A percentile compares a stretch with the other conserved stretches of the same genome.
Conservation (phyloP, 2,888 invertebrate species). For the Ennomos erosarius region DNA sequence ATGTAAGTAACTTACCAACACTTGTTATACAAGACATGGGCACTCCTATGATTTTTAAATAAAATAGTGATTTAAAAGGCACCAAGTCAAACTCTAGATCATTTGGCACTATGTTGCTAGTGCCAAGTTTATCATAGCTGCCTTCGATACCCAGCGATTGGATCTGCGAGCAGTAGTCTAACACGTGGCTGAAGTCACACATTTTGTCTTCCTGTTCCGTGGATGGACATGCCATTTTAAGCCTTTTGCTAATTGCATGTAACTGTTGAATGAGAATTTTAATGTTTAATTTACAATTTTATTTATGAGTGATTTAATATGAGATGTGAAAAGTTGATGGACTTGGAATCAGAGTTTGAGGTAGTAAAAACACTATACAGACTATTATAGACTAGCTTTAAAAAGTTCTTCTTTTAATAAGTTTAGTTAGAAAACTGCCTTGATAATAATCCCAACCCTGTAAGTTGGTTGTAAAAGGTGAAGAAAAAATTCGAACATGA, state of each 20-base stretch:
- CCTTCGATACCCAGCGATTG: conserved; percentile 89
- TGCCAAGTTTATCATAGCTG: conserved; percentile 88
- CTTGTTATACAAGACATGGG: conserved; percentile 89
- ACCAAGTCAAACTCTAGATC: conserved; percentile 92
- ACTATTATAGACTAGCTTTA: too few relatives aligned
- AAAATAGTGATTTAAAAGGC: conserved; percentile 92
- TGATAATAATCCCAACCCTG: too few relatives aligned
- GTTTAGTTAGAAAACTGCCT: too few relatives aligned
- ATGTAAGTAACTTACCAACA: conserved; percentile 69
- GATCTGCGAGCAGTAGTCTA: conserved; percentile 94
- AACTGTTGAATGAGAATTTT: conserved; percentile 82
- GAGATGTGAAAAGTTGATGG: too few relatives aligned
- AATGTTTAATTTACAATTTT: too few relatives aligned
- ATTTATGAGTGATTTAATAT: too few relatives aligned
- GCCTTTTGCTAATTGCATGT: conserved; percentile 94
- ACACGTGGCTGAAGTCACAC: conserved; percentile 95
- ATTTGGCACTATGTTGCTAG: conserved; percentile 94
- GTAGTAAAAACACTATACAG: too few relatives aligned
- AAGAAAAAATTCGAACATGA: too few relatives aligned
- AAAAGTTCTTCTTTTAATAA: too few relatives aligned
- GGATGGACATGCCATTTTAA: conserved; percentile 94
- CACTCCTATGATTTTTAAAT: conserved; percentile 88
- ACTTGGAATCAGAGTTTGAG: too few relatives aligned
- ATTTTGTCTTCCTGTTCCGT: conserved; percentile 91
- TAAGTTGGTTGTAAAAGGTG: too few relatives aligned